These are phyloP conservation scores for Spodoptera frugiperda DNA, from an alignment of 1,140 invertebrate species.

Conservation along the genomic window DNA sequence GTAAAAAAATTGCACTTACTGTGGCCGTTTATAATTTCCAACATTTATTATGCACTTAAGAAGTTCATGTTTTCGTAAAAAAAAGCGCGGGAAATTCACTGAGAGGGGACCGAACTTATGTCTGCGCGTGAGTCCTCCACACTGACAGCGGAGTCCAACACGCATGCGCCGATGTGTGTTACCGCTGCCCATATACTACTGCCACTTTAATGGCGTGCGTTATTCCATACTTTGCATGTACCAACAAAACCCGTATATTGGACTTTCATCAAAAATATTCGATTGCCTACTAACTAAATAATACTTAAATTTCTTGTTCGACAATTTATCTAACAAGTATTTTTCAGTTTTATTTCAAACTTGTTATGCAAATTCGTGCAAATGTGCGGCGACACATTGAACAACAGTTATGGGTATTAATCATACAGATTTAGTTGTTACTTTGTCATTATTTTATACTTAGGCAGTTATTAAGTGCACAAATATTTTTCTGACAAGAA, in stretches of 20 bases:
- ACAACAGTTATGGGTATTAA: slow-evolving; percentile 32
- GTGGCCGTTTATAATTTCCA: background rate
- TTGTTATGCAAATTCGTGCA: slow-evolving; percentile 24
- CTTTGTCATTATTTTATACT: slow-evolving; percentile 28
- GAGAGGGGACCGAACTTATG: slow-evolving; percentile 37
- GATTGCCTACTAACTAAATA: slow-evolving; percentile 34
- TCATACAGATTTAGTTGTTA: slow-evolving; percentile 39
- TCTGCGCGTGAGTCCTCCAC: slow-evolving; percentile 46
- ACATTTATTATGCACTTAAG: slow-evolving; percentile 27
- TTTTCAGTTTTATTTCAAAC: slow-evolving; percentile 39
- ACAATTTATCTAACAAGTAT: slow-evolving; percentile 28
- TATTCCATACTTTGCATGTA: slow-evolving; percentile 40
- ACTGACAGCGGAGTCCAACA: slow-evolving; percentile 44
- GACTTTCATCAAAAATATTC: slow-evolving; percentile 45
- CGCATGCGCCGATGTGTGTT: slow-evolving; percentile 41
- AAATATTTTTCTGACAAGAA: slow-evolving; percentile 14
- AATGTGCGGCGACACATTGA: slow-evolving; percentile 10
- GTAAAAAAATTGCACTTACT: slow-evolving; percentile 8
- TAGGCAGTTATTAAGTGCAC: slow-evolving; percentile 18
- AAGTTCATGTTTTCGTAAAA: background rate
- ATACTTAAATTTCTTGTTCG: slow-evolving; percentile 12
- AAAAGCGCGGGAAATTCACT: slow-evolving; percentile 34
- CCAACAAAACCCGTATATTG: slow-evolving; percentile 33
- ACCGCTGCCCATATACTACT: slow-evolving; percentile 9
- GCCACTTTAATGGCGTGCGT: slow-evolving; percentile 36